Conservation (phyloP, 2,888 invertebrate genomes). For the Trilocha varians region DNA sequence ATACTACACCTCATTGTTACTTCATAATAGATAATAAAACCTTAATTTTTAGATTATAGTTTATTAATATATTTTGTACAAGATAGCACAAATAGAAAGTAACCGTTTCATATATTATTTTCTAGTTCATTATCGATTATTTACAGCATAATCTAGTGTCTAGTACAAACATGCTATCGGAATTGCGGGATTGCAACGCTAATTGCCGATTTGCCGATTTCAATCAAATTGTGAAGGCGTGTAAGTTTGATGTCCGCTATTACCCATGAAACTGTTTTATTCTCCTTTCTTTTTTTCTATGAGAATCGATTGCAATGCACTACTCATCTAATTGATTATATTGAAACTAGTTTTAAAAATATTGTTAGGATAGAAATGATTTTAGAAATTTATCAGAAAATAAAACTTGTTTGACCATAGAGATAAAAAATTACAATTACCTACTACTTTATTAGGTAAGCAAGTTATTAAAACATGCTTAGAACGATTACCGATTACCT, state of each 20-base stretch:
- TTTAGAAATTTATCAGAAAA: no score
- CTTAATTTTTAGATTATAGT: no score
- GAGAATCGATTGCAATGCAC: neutral
- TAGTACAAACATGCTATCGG: slow-evolving; percentile 31
- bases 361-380: no score
- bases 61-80: neutral
- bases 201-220: slow-evolving; percentile 33
- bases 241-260: slow-evolving; percentile 21
- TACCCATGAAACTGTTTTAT: slow-evolving; percentile 21
- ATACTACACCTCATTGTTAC: neutral
- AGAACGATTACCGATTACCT: no score
- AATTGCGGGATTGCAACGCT: slow-evolving; percentile 31
- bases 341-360: neutral
- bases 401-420: no score
- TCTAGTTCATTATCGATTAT: slow-evolving; percentile 41
- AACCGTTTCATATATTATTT: slow-evolving; percentile 11
- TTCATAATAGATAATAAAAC: neutral
- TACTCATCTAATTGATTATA: neutral
- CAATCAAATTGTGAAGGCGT: slow-evolving; percentile 28
- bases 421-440: no score
- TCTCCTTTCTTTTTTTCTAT: neutral
- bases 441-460: no score
- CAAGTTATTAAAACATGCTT: no score
- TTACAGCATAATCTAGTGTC: slow-evolving; percentile 31
- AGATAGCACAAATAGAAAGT: neutral